Evolutionary conservation across 64 coral and sea anemone species (phyloP).

Genomic region (Dendronephthya gigantea): DNA sequence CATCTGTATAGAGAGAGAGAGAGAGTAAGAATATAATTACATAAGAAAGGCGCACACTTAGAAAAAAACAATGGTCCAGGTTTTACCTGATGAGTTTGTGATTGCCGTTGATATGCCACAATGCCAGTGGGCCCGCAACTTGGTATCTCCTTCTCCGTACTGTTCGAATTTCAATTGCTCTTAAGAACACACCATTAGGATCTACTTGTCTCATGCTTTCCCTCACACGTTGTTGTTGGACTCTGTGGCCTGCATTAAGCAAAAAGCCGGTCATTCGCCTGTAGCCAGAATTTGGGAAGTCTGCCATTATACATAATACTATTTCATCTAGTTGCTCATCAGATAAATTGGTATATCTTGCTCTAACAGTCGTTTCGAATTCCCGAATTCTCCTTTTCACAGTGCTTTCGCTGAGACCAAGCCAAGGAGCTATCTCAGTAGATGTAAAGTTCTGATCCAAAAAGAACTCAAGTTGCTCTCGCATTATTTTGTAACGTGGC

Average conservation of each 20-base stretch:
- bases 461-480: neutral
- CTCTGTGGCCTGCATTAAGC: neutral
- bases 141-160: neutral
- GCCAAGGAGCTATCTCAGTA: neutral
- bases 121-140: neutral
- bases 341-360: neutral
- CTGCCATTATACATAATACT: neutral
- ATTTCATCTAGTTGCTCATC: neutral
- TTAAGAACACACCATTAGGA: neutral
- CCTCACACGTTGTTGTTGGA: neutral
- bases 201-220: neutral
- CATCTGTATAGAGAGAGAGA: neutral
- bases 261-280: slow-evolving; percentile 1
- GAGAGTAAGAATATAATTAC: no score
- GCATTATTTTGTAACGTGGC: neutral
- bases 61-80: neutral
- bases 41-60: neutral
- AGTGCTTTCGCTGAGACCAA: neutral
- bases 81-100: neutral
- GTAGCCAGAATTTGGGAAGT: neutral
- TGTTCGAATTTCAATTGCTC: neutral
- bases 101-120: neutral
- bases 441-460: neutral
- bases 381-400: neutral
- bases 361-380: neutral